Percentiles rank a stretch among this genome's conserved stretches.
Conservation (phyloP, 1,140 invertebrate species). For the Olivierus martensii region DNA sequence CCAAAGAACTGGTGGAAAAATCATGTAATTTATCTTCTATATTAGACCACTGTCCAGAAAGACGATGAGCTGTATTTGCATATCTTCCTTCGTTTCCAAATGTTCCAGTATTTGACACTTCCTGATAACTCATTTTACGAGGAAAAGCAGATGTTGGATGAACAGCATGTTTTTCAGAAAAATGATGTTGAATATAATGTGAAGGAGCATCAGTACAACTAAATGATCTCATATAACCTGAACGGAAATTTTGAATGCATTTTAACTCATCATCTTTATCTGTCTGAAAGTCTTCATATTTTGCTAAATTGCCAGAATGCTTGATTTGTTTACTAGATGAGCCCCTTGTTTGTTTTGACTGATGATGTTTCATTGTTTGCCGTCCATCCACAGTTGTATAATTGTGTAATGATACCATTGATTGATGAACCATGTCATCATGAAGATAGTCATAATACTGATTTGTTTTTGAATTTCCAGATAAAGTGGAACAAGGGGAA, state of each 20-base stretch:
- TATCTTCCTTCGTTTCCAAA: not conserved
- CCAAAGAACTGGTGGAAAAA: conserved; percentile 8
- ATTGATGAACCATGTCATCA: too few species aligned
- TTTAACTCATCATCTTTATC: too few species aligned
- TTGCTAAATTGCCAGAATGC: too few species aligned
- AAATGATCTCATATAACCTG: conserved; percentile 3
- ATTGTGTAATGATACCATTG: too few species aligned
- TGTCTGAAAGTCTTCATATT: too few species aligned
- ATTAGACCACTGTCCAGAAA: not conserved
- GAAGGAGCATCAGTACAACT: conserved; percentile 4
- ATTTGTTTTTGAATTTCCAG: not conserved
- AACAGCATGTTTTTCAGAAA: not conserved
- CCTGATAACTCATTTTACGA: not conserved
- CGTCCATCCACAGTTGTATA: too few species aligned
- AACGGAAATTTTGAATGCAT: too few species aligned
- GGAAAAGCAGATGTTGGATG: not conserved
- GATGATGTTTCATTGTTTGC: too few species aligned
- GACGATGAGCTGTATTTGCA: not conserved
- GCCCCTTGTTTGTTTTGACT: too few species aligned
- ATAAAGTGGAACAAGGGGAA: not conserved
- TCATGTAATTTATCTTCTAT: conserved; percentile 7
- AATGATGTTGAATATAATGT: not conserved
- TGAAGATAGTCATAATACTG: too few species aligned
- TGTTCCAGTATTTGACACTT: not conserved
- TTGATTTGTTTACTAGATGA: too few species aligned